Percentiles rank a stretch among this genome's conserved stretches.
These are phyloP conservation scores for Leptodactylus fallax DNA, from an alignment of 2,797 vertebrate species.

Conservation along the genomic window DNA sequence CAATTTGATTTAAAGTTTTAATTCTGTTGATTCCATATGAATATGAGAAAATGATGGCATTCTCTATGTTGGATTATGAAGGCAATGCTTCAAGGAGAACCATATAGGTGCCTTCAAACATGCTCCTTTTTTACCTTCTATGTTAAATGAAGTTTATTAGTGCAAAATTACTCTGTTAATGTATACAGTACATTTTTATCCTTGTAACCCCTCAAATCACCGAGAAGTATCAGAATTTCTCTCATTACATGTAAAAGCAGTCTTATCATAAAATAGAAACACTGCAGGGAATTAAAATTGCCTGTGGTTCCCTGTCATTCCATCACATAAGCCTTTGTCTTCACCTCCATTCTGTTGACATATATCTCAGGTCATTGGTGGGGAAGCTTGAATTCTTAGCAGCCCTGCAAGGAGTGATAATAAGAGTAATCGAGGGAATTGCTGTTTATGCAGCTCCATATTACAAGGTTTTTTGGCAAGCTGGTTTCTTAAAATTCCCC, in stretches of 20 bases:
- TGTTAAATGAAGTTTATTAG: too few relatives aligned
- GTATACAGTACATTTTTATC: neutral
- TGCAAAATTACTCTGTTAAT: neutral
- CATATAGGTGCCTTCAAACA: too few relatives aligned
- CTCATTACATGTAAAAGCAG: neutral
- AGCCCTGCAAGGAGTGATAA: neutral
- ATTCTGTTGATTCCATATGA: too few relatives aligned
- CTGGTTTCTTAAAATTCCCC: neutral
- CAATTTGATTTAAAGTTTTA: too few relatives aligned
- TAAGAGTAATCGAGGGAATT: neutral
- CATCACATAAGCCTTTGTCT: neutral
- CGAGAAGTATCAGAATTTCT: neutral
- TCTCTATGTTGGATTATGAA: too few relatives aligned
- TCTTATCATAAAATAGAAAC: neutral
- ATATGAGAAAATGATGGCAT: too few relatives aligned
- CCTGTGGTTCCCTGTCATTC: neutral
- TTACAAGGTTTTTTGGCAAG: neutral
- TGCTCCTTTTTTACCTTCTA: too few relatives aligned
- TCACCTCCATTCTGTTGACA: neutral
- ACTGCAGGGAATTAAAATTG: neutral
- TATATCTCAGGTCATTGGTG: neutral
- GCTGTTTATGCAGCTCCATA: neutral
- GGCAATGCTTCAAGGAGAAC: too few relatives aligned
- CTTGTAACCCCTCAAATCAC: neutral
- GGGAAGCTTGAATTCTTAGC: neutral